Evolutionary conservation across 1,140 invertebrate genomes (phyloP), one percentile per base, ranked within the genome.

Genomic region (Drosophila mojavensis): DNA sequence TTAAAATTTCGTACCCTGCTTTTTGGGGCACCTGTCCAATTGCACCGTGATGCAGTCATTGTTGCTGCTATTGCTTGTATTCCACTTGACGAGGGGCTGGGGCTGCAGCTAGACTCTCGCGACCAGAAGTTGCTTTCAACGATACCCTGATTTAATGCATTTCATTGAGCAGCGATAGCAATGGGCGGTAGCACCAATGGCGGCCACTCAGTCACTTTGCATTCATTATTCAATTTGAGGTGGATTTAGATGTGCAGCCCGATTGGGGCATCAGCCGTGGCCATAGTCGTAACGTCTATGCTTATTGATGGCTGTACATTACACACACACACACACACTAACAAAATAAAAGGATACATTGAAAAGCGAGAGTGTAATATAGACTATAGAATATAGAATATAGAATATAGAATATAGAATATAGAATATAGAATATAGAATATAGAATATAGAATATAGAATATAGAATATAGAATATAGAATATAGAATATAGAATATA

Each of bases 81-180:
- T 67, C 47, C 51, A 33, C 61, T 33, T 4, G 13, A 28, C 7
- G 15, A 1, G 20, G 33, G 17, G n/a, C 24, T 11, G 24, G 5
- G 24, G 26, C 4, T 9, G n/a, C 43, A 15, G 43, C 24, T 10
- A 24, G 3, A 10, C 24, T 2, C 45, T 41, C 28, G 48, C 67
- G 64, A 77, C 68, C 78, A 78, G 76, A 74, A 74, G 73, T 81
- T 62, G 53, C 83, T 83, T 79, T 89, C 83, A 83, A 81, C 84
- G 84, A 89, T 89, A 82, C 84, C 61, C 89, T 89, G 84, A 84
- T 89, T 88, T 88, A 88, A 89, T 88, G 84, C 81, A 89, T 88
- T 88, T 89, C 84, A 89, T 88, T 84, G 82, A 88, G 82, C 82
- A 73, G 68, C 82, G 30, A 88, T 79, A 62, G 66, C 75, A 69